phyloP scores from a whole-genome alignment of 2,888 invertebrate species.

The Calliopum simillimum region DNA sequence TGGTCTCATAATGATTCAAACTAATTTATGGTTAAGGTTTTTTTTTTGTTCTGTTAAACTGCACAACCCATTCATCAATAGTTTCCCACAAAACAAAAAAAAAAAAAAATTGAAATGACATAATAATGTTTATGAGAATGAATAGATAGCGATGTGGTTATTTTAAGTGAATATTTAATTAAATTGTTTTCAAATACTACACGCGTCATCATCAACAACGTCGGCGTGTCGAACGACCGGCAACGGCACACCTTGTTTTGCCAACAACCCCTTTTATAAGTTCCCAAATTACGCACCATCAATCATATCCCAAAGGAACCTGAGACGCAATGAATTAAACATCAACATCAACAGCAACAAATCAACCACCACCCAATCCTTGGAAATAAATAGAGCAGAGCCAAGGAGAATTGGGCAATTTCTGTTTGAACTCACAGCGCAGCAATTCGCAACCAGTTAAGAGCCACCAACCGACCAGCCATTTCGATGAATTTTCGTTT shows the following conservation, averaged over 20 bases:
- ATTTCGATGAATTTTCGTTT: background rate
- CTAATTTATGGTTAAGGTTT: no score
- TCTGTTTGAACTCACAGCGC: no score
- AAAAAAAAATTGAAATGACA: constrained; percentile 1
- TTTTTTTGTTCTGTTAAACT: no score
- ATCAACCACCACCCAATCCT: constrained; percentile 22
- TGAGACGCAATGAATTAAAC: constrained; percentile 31
- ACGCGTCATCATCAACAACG: constrained; percentile 45
- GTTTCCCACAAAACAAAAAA: constrained; percentile 5
- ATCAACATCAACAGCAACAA: constrained; percentile 36
- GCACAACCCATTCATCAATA: background rate
- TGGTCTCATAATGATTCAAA: no score
- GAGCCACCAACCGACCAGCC: background rate
- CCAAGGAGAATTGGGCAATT: background rate
- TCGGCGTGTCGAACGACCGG: constrained; percentile 25
- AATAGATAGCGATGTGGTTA: constrained; percentile 31
- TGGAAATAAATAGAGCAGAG: constrained; percentile 26
- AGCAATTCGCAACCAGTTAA: no score
- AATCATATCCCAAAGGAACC: constrained; percentile 51
- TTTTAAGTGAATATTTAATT: constrained; percentile 65
- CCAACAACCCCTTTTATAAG: constrained; percentile 60
- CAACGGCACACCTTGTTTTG: constrained; percentile 59
- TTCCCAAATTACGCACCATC: constrained; percentile 64
- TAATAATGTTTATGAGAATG: constrained; percentile 25
- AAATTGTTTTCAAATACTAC: constrained; percentile 64